Evolutionary conservation across 1,140 invertebrate species (phyloP).

Genomic region (Drosophila rufa): DNA sequence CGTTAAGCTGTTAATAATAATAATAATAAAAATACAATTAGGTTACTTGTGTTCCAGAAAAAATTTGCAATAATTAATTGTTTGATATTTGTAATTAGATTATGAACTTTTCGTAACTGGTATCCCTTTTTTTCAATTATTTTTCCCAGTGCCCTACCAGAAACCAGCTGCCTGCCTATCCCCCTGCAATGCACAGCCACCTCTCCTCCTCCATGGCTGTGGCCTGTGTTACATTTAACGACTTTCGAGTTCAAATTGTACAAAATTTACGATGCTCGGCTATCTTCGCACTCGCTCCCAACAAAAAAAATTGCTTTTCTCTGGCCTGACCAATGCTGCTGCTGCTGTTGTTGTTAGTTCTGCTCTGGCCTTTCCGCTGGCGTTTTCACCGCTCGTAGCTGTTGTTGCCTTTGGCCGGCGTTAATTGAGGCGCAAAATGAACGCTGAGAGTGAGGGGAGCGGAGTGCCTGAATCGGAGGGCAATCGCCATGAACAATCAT

Average conservation of each 20-base stretch:
- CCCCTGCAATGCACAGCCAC: neutral
- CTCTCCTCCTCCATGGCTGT: slow-evolving; percentile 17
- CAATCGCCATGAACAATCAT: slow-evolving; percentile 31
- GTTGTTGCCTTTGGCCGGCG: slow-evolving; percentile 33
- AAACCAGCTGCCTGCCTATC: slow-evolving; percentile 22
- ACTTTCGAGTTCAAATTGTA: slow-evolving; percentile 82
- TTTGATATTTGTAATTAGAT: no score
- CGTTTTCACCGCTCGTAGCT: slow-evolving; percentile 3
- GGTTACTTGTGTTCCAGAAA: no score
- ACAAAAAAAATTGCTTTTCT: slow-evolving; percentile 47
- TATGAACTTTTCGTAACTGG: no score
- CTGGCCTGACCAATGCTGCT: slow-evolving; percentile 27
- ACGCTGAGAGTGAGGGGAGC: slow-evolving; percentile 1
- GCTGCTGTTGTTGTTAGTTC: slow-evolving; percentile 19
- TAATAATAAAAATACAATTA: no score
- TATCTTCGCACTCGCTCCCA: slow-evolving; percentile 67
- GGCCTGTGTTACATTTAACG: slow-evolving; percentile 79
- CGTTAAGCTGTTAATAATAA: no score
- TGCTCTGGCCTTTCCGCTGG: slow-evolving; percentile 21
- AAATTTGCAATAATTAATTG: no score
- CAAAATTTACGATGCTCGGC: slow-evolving; percentile 73
- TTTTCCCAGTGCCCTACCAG: slow-evolving; percentile 7
- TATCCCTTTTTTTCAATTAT: no score
- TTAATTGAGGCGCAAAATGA: slow-evolving; percentile 58
- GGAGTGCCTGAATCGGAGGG: neutral